phyloP scores from a whole-genome alignment of 2,888 invertebrate species.

The Plutella xylostella region DNA sequence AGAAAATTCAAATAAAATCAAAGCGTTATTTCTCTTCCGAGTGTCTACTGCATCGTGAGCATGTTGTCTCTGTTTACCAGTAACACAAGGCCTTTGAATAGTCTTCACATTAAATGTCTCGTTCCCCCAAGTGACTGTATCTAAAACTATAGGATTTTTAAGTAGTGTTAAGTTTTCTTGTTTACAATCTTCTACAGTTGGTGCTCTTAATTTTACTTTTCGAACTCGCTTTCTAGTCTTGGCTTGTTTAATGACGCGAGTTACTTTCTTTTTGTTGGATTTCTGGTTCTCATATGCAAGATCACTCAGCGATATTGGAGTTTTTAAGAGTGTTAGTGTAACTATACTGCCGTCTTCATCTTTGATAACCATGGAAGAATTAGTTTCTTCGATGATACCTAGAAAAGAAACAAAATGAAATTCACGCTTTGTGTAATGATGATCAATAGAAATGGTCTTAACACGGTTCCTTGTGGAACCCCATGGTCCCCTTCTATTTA shows the following conservation, averaged over 20 bases:
- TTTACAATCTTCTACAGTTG: neutral
- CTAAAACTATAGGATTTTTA: conserved; percentile 35
- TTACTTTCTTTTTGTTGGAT: neutral
- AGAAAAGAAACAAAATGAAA: conserved; percentile 32
- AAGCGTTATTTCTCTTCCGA: conserved; percentile 37
- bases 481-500: too few relatives aligned
- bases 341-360: conserved; percentile 36
- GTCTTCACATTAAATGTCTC: conserved; percentile 28
- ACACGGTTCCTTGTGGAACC: too few relatives aligned
- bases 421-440: neutral
- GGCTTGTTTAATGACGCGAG: neutral
- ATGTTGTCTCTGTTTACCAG: conserved; percentile 16
- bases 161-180: conserved; percentile 17
- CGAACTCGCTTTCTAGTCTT: neutral
- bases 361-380: conserved; percentile 37
- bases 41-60: conserved; percentile 17
- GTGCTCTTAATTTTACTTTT: too few relatives aligned
- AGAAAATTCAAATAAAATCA: conserved; percentile 39
- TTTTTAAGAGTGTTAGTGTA: conserved; percentile 33
- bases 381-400: conserved; percentile 39
- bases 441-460: neutral
- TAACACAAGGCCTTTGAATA: conserved; percentile 20
- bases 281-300: conserved; percentile 28
- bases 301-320: conserved; percentile 33
- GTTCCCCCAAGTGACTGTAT: conserved; percentile 24